phyloP scores from a whole-genome alignment of 1,140 invertebrate genomes.

The Cotesia glomerata region DNA sequence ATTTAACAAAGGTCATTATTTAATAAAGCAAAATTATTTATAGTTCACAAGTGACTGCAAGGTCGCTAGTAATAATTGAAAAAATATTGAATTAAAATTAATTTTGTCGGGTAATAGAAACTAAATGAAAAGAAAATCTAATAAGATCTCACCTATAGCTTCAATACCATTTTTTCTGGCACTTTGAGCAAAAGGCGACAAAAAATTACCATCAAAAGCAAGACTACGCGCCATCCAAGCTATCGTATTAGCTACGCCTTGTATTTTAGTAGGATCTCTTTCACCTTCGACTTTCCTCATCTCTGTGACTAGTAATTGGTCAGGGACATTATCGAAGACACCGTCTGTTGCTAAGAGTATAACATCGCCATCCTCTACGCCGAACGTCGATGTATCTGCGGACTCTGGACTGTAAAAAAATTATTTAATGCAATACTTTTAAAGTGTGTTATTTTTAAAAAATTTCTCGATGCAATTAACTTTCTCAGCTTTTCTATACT shows the following conservation, averaged over 20 bases:
- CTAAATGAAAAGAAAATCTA: not conserved
- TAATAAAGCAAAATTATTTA: too few relatives aligned
- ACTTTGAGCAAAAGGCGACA: slow-evolving; percentile 94
- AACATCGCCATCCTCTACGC: slow-evolving; percentile 92
- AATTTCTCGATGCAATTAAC: too few relatives aligned
- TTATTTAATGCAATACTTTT: not conserved
- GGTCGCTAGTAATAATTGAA: too few relatives aligned
- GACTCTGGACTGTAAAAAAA: slow-evolving; percentile 77
- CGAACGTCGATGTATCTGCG: slow-evolving; percentile 88
- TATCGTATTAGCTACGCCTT: slow-evolving; percentile 91
- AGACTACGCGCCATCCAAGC: slow-evolving; percentile 92
- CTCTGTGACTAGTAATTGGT: slow-evolving; percentile 83
- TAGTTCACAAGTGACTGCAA: too few relatives aligned
- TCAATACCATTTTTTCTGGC: slow-evolving; percentile 92
- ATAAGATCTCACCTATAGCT: slow-evolving; percentile 76
- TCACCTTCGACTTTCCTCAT: slow-evolving; percentile 75
- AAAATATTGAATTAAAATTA: too few relatives aligned
- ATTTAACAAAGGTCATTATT: too few relatives aligned
- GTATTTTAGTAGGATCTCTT: slow-evolving; percentile 75
- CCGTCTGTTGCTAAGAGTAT: slow-evolving; percentile 96
- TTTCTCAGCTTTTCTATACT: too few relatives aligned
- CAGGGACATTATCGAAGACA: slow-evolving; percentile 97
- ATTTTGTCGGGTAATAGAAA: too few relatives aligned
- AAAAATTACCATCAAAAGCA: slow-evolving; percentile 91
- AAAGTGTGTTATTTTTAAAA: too few relatives aligned